Base-by-base conservation (phyloP, 2,797 vertebrate species). In the Lateolabrax maculatus region DNA sequence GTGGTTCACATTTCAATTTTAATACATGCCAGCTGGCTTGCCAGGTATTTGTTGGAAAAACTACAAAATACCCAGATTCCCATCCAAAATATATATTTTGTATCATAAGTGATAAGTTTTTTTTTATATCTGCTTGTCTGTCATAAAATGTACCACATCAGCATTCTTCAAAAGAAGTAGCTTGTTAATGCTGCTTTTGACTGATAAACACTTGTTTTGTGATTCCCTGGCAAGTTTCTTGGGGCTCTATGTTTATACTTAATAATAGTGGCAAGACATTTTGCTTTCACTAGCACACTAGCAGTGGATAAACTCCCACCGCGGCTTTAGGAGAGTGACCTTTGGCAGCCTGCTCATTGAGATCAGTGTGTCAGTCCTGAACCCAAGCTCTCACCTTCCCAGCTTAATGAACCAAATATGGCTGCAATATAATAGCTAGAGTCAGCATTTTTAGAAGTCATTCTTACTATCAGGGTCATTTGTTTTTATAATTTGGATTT, bases 401-500 rank as follows among this genome's bases (percentile, higher is more conserved):
- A 56, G 87, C 79, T 90, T 92, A 94, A 94, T 91, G 91, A 92
- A 89, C 87, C 91, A 91, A 88, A 82, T 48, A 84, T 68, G 68
- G 79, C 81, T 75, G 63, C 44, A 53, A 74, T 55, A 63, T 72
- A 75, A 87, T 36, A 80, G 73, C 67, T 12, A 18, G 60, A 86
- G 77, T 93, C 91, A 93, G 93, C 90, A 64, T 80, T 85, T 92
- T 89, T 92, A 77, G 79, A 92, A 92, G 91, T 86, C 86, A 85
- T 85, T 78, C 72, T 84, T 68, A 70, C 84, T 84, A 79, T 87
- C 65, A 53, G 85, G 86, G 80, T 92, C 85, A 89, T 93, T 90
- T 89, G 71, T 88, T 90, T 91, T 90, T 84, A 92, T 88, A 87
- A 89, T 87, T 90, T 71, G 80, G 71, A 90, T 83, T 87, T 88